Evolutionary conservation across 2,888 invertebrate genomes (phyloP).

Genomic region (Agonum fuliginosum): DNA sequence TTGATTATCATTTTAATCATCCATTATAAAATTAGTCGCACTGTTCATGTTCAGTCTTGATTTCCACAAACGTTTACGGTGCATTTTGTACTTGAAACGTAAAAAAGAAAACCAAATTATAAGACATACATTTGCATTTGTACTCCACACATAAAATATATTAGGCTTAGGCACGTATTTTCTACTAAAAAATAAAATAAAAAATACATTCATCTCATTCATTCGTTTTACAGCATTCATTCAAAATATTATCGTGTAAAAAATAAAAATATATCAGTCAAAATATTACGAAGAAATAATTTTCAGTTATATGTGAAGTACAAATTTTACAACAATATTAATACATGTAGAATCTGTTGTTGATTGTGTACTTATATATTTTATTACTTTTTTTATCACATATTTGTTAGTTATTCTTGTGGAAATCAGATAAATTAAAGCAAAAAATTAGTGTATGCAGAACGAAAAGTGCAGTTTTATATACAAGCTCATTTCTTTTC

Average conservation of each 20-base stretch:
- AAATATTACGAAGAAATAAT: constrained; percentile 40
- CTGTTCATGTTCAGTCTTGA: constrained; percentile 9
- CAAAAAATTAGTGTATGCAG: too few species aligned
- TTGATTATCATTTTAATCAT: neutral
- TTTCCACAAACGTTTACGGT: neutral
- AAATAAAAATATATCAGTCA: too few species aligned
- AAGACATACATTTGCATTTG: constrained; percentile 16
- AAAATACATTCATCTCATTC: neutral
- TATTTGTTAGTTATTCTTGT: too few species aligned
- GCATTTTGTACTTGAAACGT: constrained; percentile 20
- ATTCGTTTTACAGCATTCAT: neutral
- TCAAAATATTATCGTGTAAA: too few species aligned
- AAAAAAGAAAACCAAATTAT: constrained; percentile 37
- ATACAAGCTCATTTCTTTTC: too few species aligned
- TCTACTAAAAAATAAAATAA: too few species aligned
- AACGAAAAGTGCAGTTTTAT: too few species aligned
- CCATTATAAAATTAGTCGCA: constrained; percentile 15
- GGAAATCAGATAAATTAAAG: too few species aligned
- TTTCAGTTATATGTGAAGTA: constrained; percentile 13
- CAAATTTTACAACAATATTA: constrained; percentile 12
- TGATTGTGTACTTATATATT: constrained; percentile 39
- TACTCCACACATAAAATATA: constrained; percentile 23
- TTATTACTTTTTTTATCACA: too few species aligned
- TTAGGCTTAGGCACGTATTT: too few species aligned
- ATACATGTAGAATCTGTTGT: neutral